Conservation (phyloP, 2,888 invertebrate species). For the Autographa pulchrina region DNA sequence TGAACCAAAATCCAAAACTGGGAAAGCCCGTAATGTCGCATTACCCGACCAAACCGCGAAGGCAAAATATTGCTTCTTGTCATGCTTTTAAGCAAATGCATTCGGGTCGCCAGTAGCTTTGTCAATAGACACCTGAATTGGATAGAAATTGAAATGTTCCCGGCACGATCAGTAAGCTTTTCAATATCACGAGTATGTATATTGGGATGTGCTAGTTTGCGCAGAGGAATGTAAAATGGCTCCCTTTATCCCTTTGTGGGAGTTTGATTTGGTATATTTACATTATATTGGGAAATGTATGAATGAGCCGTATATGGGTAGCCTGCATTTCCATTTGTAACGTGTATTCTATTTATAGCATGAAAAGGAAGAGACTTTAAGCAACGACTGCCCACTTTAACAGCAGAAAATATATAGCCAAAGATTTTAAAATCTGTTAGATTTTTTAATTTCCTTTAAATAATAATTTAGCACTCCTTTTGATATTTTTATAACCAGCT, state of each 20-base stretch:
- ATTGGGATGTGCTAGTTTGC: conserved; percentile 38
- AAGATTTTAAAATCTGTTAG: too few relatives aligned
- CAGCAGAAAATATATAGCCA: too few relatives aligned
- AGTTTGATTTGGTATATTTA: conserved; percentile 35
- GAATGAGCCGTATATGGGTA: background rate
- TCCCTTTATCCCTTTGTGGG: conserved; percentile 27
- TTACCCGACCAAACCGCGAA: conserved; percentile 5
- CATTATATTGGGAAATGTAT: conserved; percentile 35
- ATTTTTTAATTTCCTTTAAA: too few relatives aligned
- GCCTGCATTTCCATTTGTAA: background rate
- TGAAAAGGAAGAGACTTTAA: background rate
- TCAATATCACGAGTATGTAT: conserved; percentile 50
- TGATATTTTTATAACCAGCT: too few relatives aligned
- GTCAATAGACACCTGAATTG: conserved; percentile 66
- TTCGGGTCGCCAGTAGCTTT: conserved; percentile 56
- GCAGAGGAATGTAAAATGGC: conserved; percentile 34
- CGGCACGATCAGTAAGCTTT: conserved; percentile 52
- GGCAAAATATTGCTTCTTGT: conserved; percentile 61
- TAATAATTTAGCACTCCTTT: too few relatives aligned
- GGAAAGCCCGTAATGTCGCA: background rate
- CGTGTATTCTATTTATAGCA: background rate
- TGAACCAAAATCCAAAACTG: conserved; percentile 6
- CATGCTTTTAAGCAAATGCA: conserved; percentile 72
- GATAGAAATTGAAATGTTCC: conserved; percentile 62
- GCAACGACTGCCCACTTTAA: background rate